Evolutionary conservation across 2,797 vertebrate genomes (phyloP).

Genomic region (Acanthopagrus latus): DNA sequence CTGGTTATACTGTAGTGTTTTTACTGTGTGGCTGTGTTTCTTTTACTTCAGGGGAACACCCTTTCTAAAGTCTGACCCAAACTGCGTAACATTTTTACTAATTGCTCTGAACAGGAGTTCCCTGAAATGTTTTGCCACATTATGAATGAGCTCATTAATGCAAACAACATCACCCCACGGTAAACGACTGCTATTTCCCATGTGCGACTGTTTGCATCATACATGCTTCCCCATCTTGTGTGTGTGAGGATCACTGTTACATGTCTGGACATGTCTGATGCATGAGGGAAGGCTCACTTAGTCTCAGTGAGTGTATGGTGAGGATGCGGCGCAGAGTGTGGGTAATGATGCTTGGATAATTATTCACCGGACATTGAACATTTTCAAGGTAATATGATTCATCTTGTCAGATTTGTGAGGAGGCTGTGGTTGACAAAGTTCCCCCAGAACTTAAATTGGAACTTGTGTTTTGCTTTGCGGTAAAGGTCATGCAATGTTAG

Average conservation of each 20-base stretch:
- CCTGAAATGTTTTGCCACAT: neutral
- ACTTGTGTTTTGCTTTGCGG: slow-evolving; percentile 28
- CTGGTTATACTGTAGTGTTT: neutral
- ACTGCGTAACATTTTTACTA: neutral
- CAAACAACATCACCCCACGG: neutral
- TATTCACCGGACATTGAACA: slow-evolving; percentile 30
- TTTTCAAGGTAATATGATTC: slow-evolving; percentile 65
- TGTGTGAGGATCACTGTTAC: slow-evolving; percentile 41
- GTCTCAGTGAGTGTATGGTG: slow-evolving; percentile 18
- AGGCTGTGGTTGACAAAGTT: slow-evolving; percentile 25
- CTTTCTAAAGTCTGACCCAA: neutral
- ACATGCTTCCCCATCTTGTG: slow-evolving; percentile 30
- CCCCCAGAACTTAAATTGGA: slow-evolving; percentile 28
- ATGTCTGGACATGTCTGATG: slow-evolving; percentile 82
- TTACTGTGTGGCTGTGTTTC: neutral
- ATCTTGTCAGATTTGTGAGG: slow-evolving; percentile 25
- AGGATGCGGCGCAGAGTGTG: slow-evolving; percentile 40
- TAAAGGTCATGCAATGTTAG: slow-evolving; percentile 36
- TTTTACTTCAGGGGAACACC: neutral
- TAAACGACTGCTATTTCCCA: slow-evolving; percentile 1
- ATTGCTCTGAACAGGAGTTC: neutral
- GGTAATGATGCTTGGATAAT: slow-evolving; percentile 51
- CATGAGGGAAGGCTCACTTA: slow-evolving; percentile 45
- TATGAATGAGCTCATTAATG: slow-evolving; percentile 9
- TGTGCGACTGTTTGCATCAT: slow-evolving; percentile 32